Percentiles rank a stretch among this genome's conserved stretches.
Conservation (phyloP, 30 jellyfish, hydroid and myxozoan species). For the Aurelia aurita complex sp. Pacific region DNA sequence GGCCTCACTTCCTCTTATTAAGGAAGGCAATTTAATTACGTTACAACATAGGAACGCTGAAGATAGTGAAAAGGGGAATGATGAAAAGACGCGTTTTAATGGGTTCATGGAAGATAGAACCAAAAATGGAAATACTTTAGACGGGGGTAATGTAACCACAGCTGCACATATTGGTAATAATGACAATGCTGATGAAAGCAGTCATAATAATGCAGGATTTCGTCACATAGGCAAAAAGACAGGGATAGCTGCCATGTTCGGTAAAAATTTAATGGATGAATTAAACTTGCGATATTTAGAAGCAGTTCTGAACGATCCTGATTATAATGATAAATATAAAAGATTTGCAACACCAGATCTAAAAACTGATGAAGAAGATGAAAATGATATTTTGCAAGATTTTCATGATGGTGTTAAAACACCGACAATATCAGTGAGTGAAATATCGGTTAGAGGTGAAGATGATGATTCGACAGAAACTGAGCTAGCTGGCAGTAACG, state of each 20-base stretch:
- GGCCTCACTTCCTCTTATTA: slow-evolving; percentile 27
- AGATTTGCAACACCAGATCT: slow-evolving; percentile 52
- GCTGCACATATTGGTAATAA: neutral
- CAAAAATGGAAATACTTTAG: too few relatives aligned
- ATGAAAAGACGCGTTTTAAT: neutral
- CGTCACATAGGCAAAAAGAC: neutral
- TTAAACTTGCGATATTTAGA: slow-evolving; percentile 45
- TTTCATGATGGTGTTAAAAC: slow-evolving; percentile 2
- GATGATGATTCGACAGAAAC: neutral
- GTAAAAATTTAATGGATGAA: slow-evolving; percentile 16
- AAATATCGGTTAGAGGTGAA: neutral
- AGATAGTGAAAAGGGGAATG: neutral
- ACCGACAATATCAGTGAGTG: slow-evolving; percentile 10
- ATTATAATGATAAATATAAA: slow-evolving; percentile 44
- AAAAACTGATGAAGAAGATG: slow-evolving; percentile 64
- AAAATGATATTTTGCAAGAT: slow-evolving; percentile 31
- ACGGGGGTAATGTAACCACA: too few relatives aligned
- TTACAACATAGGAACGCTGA: slow-evolving; percentile 11
- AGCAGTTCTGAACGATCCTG: slow-evolving; percentile 45
- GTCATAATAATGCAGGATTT: too few relatives aligned
- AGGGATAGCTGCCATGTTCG: slow-evolving; percentile 24
- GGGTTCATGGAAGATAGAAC: neutral
- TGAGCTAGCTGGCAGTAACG: neutral
- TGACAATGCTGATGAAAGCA: neutral
- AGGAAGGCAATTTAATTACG: neutral